Percentiles rank a stretch among this genome's conserved stretches.
Conservation (phyloP, 2,113 vertebrate genomes). For the Cyprinus carpio region DNA sequence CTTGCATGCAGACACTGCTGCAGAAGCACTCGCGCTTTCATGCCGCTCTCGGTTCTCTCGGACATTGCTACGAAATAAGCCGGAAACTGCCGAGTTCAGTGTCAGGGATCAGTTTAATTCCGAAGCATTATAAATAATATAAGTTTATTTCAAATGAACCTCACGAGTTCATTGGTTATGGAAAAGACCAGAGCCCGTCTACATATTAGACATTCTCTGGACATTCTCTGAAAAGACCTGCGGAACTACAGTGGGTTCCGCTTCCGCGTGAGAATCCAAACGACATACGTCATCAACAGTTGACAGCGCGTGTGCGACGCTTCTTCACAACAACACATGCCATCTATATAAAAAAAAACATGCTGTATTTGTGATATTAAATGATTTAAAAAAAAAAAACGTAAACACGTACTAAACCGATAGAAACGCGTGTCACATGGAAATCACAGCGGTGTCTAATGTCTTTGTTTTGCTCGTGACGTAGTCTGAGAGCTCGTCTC, state of each 20-base stretch:
- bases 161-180: background rate
- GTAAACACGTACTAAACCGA: too few relatives aligned
- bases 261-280: conserved; percentile 21
- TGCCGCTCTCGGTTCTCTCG: conserved; percentile 18
- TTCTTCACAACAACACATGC: background rate
- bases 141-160: background rate
- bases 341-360: background rate
- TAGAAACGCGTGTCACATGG: background rate
- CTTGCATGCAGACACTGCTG: conserved; percentile 85
- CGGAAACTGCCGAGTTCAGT: too few relatives aligned
- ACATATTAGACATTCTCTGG: too few relatives aligned
- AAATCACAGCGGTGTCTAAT: background rate
- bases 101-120: background rate
- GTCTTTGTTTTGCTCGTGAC: background rate
- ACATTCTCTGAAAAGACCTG: too few relatives aligned
- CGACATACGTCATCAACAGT: conserved; percentile 6
- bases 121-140: background rate
- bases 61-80: conserved; percentile 67
- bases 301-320: background rate
- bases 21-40: conserved; percentile 77
- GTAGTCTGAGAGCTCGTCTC: background rate
- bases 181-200: too few relatives aligned
- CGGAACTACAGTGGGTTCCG: background rate
- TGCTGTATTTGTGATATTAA: background rate
- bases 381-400: too few relatives aligned